phyloP scores from a whole-genome alignment of 2,797 vertebrate species.

The Lepilemur septentrionalis region DNA sequence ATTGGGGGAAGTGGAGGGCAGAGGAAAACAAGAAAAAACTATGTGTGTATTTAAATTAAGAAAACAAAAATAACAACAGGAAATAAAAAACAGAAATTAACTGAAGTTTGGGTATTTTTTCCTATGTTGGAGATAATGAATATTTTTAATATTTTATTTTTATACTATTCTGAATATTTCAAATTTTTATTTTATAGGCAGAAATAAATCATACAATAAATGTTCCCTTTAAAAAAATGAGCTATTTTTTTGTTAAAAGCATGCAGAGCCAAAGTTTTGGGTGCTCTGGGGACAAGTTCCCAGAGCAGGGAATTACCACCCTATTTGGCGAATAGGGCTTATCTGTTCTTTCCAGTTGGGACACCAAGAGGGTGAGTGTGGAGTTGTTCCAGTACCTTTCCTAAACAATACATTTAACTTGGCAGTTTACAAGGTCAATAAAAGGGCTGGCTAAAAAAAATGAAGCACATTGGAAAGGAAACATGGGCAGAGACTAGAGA shows the following conservation, averaged over 20 bases:
- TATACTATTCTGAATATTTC: not conserved
- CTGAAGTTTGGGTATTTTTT: not conserved
- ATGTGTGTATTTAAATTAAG: not conserved
- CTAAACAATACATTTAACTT: not conserved
- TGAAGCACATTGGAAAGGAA: not conserved
- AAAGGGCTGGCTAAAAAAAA: not conserved
- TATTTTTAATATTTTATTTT: not conserved
- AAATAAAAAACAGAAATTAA: not conserved
- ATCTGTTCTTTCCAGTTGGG: constrained; percentile 8
- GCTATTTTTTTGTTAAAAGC: not conserved
- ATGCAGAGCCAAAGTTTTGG: not conserved
- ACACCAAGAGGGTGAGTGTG: not conserved
- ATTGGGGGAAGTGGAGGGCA: not conserved
- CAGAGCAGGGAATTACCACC: not conserved
- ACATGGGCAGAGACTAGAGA: not conserved
- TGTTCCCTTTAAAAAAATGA: not conserved
- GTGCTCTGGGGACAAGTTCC: not conserved
- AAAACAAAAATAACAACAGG: not conserved
- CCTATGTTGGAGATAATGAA: not conserved
- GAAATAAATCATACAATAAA: not conserved
- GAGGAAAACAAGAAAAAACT: not conserved
- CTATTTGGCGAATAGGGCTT: not conserved
- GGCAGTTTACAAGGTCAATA: not conserved
- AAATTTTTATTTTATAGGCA: not conserved
- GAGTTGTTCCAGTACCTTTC: not conserved